Conservation (phyloP, 2,888 invertebrate species). For the Patella pellucida region DNA sequence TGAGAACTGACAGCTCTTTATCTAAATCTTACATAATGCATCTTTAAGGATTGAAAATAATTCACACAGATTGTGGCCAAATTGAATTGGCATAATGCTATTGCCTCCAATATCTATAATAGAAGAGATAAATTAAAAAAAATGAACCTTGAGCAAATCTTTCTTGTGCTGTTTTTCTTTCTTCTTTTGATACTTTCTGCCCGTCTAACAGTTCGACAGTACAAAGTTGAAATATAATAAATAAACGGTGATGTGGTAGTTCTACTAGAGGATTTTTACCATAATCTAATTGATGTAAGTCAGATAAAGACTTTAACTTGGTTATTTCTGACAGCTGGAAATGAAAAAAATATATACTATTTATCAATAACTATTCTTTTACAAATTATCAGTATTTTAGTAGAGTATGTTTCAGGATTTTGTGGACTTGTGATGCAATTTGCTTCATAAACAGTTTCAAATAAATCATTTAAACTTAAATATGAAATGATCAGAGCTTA, state of each 20-base stretch:
- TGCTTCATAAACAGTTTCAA: too few relatives aligned
- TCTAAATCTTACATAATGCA: too few relatives aligned
- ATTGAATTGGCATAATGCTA: not conserved
- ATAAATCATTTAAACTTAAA: too few relatives aligned
- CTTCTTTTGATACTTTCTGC: slow-evolving; percentile 54
- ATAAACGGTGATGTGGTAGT: slow-evolving; percentile 63
- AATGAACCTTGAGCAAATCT: slow-evolving; percentile 65
- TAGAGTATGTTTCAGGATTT: too few relatives aligned
- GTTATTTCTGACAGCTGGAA: slow-evolving; percentile 64
- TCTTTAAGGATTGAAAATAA: too few relatives aligned
- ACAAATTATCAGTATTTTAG: too few relatives aligned
- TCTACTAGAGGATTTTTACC: slow-evolving; percentile 65
- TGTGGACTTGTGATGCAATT: too few relatives aligned
- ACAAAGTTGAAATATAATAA: slow-evolving; percentile 65
- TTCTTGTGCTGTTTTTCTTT: slow-evolving; percentile 59
- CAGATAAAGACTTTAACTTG: slow-evolving; percentile 65
- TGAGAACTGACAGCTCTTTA: too few relatives aligned
- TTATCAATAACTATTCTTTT: too few relatives aligned
- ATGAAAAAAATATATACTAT: slow-evolving; percentile 6
- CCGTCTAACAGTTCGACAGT: slow-evolving; percentile 64
- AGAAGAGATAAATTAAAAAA: not conserved
- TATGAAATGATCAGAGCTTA: too few relatives aligned
- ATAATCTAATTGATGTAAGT: slow-evolving; percentile 63
- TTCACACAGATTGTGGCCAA: not conserved
- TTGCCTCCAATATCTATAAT: not conserved